Evolutionary conservation across 2,797 vertebrate species (phyloP).

Genomic region (Tenualosa ilisha): DNA sequence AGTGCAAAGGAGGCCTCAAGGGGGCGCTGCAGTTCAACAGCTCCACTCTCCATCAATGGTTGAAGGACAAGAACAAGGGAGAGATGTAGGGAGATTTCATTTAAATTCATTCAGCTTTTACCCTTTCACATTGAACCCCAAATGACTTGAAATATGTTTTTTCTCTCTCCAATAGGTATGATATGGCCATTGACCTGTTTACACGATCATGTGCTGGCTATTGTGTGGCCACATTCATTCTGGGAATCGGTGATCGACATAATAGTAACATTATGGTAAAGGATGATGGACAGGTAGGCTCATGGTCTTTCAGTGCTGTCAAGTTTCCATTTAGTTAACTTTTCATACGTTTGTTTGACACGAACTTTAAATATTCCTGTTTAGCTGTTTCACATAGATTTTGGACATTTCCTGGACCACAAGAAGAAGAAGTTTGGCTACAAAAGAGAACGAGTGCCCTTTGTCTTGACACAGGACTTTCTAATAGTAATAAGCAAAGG

Average conservation of each 20-base stretch:
- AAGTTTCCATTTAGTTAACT: not conserved
- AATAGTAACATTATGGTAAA: conserved; percentile 90
- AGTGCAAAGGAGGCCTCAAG: conserved; percentile 85
- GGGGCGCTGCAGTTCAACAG: conserved; percentile 86
- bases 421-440: conserved; percentile 89
- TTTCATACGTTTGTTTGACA: not conserved
- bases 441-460: conserved; percentile 83
- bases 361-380: not conserved
- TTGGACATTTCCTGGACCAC: conserved; percentile 85
- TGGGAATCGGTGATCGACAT: conserved; percentile 83
- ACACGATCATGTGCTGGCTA: conserved; percentile 83
- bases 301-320: not conserved
- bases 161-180: conserved; percentile 67
- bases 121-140: too few species aligned
- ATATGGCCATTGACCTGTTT: conserved; percentile 82
- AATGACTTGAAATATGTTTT: not conserved
- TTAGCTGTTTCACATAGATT: conserved; percentile 84
- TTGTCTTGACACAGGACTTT: conserved; percentile 84
- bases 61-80: conserved; percentile 83
- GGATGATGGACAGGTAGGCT: conserved; percentile 80
- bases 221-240: conserved; percentile 84
- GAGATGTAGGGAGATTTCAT: conserved; percentile 72
- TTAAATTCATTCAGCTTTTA: not conserved
- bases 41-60: conserved; percentile 83
- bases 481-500: conserved; percentile 86